These are phyloP conservation scores for Acanthurus lineatus DNA, from an alignment of 2,797 vertebrate genomes.

Conservation along the genomic window DNA sequence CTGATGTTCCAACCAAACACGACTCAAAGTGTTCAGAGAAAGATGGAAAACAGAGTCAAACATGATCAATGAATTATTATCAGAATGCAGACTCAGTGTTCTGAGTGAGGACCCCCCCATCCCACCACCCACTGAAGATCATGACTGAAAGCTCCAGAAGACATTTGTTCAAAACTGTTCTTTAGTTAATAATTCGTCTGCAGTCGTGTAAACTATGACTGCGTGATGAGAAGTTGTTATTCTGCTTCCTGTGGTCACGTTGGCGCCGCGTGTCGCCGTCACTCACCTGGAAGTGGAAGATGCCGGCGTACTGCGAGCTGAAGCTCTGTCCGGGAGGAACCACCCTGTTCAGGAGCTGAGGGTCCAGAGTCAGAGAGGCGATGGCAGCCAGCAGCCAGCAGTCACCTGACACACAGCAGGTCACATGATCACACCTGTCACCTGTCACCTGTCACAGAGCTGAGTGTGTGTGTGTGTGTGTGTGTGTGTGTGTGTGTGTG, in stretches of 20 bases:
- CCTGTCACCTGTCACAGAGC: not conserved
- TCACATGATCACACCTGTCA: constrained; percentile 45
- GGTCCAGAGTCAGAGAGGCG: constrained; percentile 91
- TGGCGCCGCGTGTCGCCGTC: no score
- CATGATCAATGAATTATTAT: no score
- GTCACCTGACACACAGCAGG: constrained; percentile 84
- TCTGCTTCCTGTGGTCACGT: not conserved
- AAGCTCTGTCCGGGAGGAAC: constrained; percentile 91
- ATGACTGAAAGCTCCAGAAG: no score
- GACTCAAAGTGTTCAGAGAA: no score
- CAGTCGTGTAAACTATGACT: no score
- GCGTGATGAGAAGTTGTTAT: no score
- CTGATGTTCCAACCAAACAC: not conserved
- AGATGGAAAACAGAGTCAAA: no score
- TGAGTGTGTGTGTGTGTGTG: constrained; percentile 19
- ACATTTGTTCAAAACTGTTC: no score
- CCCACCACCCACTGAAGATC: no score
- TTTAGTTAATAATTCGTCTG: no score
- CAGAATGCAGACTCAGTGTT: no score
- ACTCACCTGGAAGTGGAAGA: constrained; percentile 90
- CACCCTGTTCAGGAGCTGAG: constrained; percentile 88
- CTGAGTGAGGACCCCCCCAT: no score
- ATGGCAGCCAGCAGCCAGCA: constrained; percentile 94
- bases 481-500: constrained; percentile 15
- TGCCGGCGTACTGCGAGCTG: constrained; percentile 89